Evolutionary conservation across 1,140 invertebrate species (phyloP), one percentile per base, ranked within the genome.

Genomic region (Calliphora vicina): DNA sequence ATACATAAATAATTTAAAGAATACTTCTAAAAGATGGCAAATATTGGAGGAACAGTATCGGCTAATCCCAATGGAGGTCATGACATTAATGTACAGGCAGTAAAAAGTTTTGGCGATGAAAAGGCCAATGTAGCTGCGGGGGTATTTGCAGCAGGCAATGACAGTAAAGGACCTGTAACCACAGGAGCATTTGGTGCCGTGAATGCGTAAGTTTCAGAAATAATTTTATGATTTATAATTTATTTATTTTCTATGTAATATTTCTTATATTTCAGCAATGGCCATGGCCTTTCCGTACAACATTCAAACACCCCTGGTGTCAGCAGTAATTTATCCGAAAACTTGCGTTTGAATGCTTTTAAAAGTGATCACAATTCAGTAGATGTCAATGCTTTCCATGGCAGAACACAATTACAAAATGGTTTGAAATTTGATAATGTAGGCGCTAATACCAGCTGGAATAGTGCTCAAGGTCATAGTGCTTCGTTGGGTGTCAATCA

Each of bases 111-210:
- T 0, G 87, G 87, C 6, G 73, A 85, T 35, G 86, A 85, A 25
- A 50, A 84, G 1, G 23, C 20, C 13, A 88, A 86, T 72, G 85
- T 82, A 3, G 78, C 80, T 0, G 86, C 82, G 23, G 87, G 88
- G 23, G 88, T 86, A 1, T 88, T 88, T 78, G 86, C 87, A 0
- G 15, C 42, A 0, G 87, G 85, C n/a, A 84, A 86, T 8, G 82
- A 80, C 25, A 13, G 9, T 0, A 82, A 35, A 2, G 87, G 84
- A 17, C 87, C 87, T 1, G 86, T 87, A 2, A 88, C 86, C 20
- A 87, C 84, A 4, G 88, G 88, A 29, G 82, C 85, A 0, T 88
- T 87, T 82, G 88, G 84, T 50, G 84, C 82, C 25, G 50, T 86
- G 0, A 89, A 87, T 73, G 83, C 82, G 88, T 89, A 86, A 85